Conservation (phyloP, 2,888 invertebrate genomes). For the Temnothorax ravouxi region DNA sequence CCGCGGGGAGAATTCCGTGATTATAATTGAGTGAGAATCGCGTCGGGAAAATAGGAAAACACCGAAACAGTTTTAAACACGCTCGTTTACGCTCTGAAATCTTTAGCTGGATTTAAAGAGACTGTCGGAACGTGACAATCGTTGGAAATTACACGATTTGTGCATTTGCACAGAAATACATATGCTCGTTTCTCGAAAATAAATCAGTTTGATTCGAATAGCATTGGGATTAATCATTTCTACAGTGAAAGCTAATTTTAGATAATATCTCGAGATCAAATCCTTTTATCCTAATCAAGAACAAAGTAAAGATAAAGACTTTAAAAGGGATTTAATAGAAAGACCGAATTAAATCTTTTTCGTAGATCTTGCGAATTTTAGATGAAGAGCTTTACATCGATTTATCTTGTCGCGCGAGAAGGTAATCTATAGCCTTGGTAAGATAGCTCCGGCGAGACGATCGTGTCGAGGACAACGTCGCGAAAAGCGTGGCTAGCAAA, state of each 20-base stretch:
- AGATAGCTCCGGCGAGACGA: background rate
- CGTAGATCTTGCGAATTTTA: constrained; percentile 2
- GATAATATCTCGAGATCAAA: background rate
- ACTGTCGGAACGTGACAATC: background rate
- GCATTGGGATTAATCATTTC: background rate
- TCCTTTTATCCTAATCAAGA: background rate
- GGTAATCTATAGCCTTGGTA: constrained; percentile 20
- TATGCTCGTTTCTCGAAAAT: background rate
- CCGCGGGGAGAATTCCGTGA: constrained; percentile 16
- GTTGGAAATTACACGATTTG: background rate
- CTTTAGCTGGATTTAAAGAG: background rate
- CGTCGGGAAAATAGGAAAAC: background rate
- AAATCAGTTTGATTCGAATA: background rate
- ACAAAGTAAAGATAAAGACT: background rate
- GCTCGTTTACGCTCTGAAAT: background rate
- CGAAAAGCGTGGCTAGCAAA: background rate
- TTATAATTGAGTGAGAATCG: constrained; percentile 21
- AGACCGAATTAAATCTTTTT: background rate
- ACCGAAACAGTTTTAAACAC: background rate
- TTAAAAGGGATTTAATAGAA: background rate
- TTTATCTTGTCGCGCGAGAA: constrained; percentile 8
- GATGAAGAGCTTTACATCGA: constrained; percentile 10
- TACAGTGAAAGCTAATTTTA: background rate
- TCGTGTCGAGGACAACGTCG: constrained; percentile 6
- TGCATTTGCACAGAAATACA: background rate